Evolutionary conservation across 2,888 invertebrate species (phyloP), one percentile per base, ranked within the genome.

Genomic region (Tetragnatha montana): DNA sequence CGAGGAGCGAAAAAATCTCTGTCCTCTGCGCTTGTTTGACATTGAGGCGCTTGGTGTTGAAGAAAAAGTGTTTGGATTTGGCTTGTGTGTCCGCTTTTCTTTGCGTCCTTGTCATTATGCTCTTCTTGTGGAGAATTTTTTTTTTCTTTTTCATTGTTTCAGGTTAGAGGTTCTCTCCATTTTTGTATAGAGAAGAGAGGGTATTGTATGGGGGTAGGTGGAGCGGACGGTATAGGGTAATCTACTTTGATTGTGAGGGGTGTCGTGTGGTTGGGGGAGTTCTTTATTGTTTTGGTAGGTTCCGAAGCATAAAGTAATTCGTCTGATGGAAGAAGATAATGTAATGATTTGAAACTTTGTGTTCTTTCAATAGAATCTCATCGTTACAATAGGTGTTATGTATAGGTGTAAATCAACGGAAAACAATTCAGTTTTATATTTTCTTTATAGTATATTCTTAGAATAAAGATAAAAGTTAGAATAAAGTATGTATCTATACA

Each of bases 31-130:
- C 81, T 88, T 88, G 81, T 88, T 88, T 88, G 87, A 82, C 87
- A 81, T 81, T 35, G 68, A 49, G 84, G 21, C 22, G 69, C 74
- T 35, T 22, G n/a, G 14, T 51, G 73, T n/a, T 81, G 49, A 69
- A 87, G 87, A 87, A 87, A 81, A 82, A 87, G 82, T 87, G 81
- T 82, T 87, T 87, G 81, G 70, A 71, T 87, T 81, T 75, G 8
- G 75, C 47, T 81, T 47, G 35, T 35, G 35, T 35, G 35, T n/a
- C 35, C 35, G 35, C 73, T 81, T 70, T n/a, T 71, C 71, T 49
- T 69, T 70, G 6, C 22, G 22, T 19, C 21, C 12, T 81, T 81
- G n/a, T 80, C 19, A 70, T 75, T 75, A 17, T 75, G 17, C 14
- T 75, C 14, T 7, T 73, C 73, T 19, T 12, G 35, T 68, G 68